These are phyloP conservation scores for Acanthornis magna DNA, from an alignment of 2,797 vertebrate species.

Conservation along the genomic window DNA sequence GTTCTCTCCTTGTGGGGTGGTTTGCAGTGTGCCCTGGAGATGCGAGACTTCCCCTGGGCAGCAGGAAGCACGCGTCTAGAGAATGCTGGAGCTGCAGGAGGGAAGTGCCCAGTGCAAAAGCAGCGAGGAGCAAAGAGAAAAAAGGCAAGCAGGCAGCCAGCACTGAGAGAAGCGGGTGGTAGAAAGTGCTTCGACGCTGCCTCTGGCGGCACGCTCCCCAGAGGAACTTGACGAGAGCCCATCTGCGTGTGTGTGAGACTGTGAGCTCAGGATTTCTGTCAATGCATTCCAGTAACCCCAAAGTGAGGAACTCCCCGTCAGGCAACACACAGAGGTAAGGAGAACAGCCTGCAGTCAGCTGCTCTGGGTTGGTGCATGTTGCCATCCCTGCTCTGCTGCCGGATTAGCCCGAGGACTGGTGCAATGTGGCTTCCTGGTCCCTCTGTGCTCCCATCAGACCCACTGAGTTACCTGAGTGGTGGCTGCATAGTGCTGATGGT, in stretches of 20 bases:
- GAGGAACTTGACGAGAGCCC: conserved; percentile 85
- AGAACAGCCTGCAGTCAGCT: background rate
- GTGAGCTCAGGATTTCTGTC: conserved; percentile 92
- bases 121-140: conserved; percentile 93
- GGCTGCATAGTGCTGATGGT: background rate
- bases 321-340: conserved; percentile 98
- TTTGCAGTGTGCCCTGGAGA: conserved; percentile 91
- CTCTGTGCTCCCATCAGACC: background rate
- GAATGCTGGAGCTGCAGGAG: conserved; percentile 98
- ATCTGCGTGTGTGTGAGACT: conserved; percentile 80
- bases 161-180: conserved; percentile 69
- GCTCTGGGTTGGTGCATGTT: background rate
- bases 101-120: conserved; percentile 90
- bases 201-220: conserved; percentile 73
- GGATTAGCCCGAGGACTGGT: background rate
- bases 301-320: conserved; percentile 98
- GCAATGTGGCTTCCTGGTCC: background rate
- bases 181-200: conserved; percentile 65
- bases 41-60: conserved; percentile 93
- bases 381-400: background rate
- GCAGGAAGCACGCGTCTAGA: conserved; percentile 88
- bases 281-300: conserved; percentile 98
- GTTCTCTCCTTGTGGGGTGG: background rate
- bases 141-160: conserved; percentile 87
- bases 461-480: accelerated